Evolutionary conservation across 2,888 invertebrate species (phyloP).

Genomic region (Villa cingulata): DNA sequence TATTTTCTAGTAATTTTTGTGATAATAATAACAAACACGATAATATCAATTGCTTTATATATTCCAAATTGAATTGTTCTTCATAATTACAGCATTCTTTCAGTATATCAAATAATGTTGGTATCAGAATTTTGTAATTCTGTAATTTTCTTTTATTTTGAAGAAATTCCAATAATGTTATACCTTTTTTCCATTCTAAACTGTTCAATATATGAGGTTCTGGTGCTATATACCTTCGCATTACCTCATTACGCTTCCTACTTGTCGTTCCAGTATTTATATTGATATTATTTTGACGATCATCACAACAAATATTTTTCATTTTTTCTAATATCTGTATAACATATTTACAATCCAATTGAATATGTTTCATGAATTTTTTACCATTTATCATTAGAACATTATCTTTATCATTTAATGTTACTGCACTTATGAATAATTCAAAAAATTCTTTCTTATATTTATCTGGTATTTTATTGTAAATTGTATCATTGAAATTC

Average conservation of each 20-base stretch:
- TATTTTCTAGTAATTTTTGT: slow-evolving; percentile 40
- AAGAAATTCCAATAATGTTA: slow-evolving; percentile 66
- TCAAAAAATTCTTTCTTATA: slow-evolving; percentile 38
- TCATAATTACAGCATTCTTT: slow-evolving; percentile 68
- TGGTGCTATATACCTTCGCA: slow-evolving; percentile 8
- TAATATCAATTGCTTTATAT: slow-evolving; percentile 74
- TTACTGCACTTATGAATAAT: slow-evolving; percentile 42
- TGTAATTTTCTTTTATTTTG: slow-evolving; percentile 72
- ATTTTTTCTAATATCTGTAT: slow-evolving; percentile 45
- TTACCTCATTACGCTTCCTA: neutral
- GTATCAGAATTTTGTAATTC: slow-evolving; percentile 52
- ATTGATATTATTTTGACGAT: neutral
- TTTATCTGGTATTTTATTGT: slow-evolving; percentile 37
- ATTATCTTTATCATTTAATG: slow-evolving; percentile 43
- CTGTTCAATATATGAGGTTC: slow-evolving; percentile 41
- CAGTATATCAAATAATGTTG: slow-evolving; percentile 61
- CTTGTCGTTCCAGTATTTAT: neutral
- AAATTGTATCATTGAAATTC: slow-evolving; percentile 24
- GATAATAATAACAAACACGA: slow-evolving; percentile 62
- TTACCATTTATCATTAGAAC: slow-evolving; percentile 46
- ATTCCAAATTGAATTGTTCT: slow-evolving; percentile 70
- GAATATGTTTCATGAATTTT: slow-evolving; percentile 51
- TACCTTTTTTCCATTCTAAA: slow-evolving; percentile 62
- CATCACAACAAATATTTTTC: slow-evolving; percentile 35
- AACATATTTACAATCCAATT: slow-evolving; percentile 47